Evolutionary conservation across 2,113 vertebrate genomes (phyloP).

Genomic region (Ranitomeya variabilis): DNA sequence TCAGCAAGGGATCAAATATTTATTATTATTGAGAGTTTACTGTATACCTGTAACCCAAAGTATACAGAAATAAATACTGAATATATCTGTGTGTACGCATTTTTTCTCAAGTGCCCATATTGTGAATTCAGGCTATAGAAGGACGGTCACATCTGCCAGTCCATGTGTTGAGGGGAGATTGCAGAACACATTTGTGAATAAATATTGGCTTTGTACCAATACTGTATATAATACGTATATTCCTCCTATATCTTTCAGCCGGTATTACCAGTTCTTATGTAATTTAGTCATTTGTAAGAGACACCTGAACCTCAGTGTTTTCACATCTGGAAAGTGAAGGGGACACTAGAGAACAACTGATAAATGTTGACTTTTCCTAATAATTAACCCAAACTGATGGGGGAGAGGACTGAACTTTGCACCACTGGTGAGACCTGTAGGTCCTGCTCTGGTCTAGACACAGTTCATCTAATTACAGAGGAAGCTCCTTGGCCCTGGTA

Average conservation of each 20-base stretch:
- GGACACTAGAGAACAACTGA: conserved; percentile 17
- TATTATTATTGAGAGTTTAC: too few relatives aligned
- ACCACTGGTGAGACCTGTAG: conserved; percentile 28
- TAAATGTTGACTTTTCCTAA: conserved; percentile 35
- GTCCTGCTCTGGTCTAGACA: conserved; percentile 19
- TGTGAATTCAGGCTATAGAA: not conserved
- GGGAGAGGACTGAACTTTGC: conserved; percentile 20
- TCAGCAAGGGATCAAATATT: too few relatives aligned
- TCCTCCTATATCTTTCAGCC: not conserved
- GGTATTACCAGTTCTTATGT: not conserved
- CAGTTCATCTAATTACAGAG: conserved; percentile 13
- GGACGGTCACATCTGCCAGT: not conserved
- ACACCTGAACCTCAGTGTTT: conserved; percentile 39
- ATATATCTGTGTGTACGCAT: too few relatives aligned
- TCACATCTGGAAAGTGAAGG: conserved; percentile 41
- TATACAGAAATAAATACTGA: too few relatives aligned
- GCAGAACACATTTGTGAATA: not conserved
- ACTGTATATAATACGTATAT: not conserved
- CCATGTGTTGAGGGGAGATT: not conserved
- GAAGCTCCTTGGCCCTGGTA: not conserved
- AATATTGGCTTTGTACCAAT: not conserved
- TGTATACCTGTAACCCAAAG: too few relatives aligned
- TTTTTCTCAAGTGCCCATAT: not conserved
- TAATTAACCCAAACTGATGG: conserved; percentile 18
- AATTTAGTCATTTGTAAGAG: not conserved